These are phyloP conservation scores for Heliconius hortense DNA, from an alignment of 2,888 invertebrate genomes.

Conservation along the genomic window DNA sequence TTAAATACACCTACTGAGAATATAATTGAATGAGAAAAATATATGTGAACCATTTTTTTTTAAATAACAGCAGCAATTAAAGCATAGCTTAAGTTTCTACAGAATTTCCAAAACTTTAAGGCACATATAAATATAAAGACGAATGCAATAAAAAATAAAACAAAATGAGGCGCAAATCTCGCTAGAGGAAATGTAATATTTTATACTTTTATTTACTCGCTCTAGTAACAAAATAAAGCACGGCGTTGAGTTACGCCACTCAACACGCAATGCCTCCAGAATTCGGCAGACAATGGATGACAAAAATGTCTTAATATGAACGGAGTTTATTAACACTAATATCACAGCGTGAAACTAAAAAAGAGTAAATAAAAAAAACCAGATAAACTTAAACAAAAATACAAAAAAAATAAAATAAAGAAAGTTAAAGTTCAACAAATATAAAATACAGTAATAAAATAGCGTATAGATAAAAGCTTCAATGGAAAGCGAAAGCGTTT, in stretches of 20 bases:
- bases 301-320: no score
- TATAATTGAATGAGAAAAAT: conserved; percentile 5
- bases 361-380: background rate
- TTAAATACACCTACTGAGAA: conserved; percentile 9
- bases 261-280: no score
- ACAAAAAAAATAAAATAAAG: conserved; percentile 30
- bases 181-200: no score
- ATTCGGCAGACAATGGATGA: no score
- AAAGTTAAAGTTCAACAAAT: conserved; percentile 45
- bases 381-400: background rate
- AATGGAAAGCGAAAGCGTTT: conserved; percentile 75
- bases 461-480: conserved; percentile 54
- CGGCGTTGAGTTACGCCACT: no score
- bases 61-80: background rate
- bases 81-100: background rate
- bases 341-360: no score
- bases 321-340: no score
- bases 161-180: no score
- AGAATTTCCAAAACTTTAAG: background rate
- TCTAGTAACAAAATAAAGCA: no score
- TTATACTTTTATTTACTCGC: no score
- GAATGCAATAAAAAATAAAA: background rate
- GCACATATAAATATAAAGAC: background rate
- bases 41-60: background rate
- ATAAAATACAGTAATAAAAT: conserved; percentile 47